These are phyloP conservation scores for Lepidothrix coronata DNA, from an alignment of 2,113 vertebrate species.

Conservation along the genomic window DNA sequence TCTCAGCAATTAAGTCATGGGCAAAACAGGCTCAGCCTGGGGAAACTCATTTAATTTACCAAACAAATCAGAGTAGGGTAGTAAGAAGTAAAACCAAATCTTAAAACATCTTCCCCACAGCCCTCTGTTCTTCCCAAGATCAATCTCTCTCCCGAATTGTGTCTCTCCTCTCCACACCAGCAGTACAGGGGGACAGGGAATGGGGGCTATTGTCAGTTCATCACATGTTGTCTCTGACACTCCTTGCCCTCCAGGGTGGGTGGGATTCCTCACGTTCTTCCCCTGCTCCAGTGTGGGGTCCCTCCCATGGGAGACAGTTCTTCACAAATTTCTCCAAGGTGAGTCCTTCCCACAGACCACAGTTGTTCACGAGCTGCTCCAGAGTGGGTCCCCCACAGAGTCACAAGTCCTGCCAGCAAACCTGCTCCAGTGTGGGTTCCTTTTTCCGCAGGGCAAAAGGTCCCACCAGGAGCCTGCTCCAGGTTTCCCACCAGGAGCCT, in stretches of 20 bases:
- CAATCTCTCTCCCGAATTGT: neutral
- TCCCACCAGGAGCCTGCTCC: neutral
- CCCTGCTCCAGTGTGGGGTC: neutral
- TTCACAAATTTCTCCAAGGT: neutral
- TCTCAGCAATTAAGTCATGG: neutral
- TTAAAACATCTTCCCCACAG: neutral
- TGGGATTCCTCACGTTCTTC: neutral
- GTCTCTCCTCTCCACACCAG: neutral
- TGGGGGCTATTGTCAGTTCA: neutral
- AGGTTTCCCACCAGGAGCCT: too few species aligned
- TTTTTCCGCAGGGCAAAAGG: too few species aligned
- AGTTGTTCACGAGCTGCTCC: neutral
- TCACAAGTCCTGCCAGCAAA: neutral
- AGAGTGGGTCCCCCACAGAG: neutral
- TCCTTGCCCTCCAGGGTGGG: neutral
- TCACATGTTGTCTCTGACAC: neutral
- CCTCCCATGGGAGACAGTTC: neutral
- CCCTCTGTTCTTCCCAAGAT: neutral
- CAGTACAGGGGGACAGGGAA: too few species aligned
- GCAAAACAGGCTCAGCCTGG: neutral
- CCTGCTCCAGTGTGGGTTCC: neutral
- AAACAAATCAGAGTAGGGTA: neutral
- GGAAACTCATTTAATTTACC: neutral
- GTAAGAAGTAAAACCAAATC: neutral
- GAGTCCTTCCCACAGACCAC: neutral